A percentile compares a stretch with the other conserved stretches of the same genome.
These are phyloP conservation scores for Papilio demoleus DNA, from an alignment of 2,888 invertebrate species.

Conservation along the genomic window DNA sequence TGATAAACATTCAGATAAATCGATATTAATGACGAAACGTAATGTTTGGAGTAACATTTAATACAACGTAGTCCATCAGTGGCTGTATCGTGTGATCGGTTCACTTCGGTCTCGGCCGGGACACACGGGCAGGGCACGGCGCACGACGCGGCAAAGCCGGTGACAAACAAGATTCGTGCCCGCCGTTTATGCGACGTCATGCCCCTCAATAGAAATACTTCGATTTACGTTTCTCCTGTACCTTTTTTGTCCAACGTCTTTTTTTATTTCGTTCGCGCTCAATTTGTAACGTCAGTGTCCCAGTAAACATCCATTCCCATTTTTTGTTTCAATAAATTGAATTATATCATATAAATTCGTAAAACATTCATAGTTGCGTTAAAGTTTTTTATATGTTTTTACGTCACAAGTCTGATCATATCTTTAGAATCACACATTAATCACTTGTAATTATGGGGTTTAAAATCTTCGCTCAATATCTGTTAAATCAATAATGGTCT, in stretches of 20 bases:
- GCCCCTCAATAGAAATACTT: conserved; percentile 79
- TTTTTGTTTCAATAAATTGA: conserved; percentile 36
- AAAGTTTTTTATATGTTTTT: not conserved
- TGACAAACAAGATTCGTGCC: conserved; percentile 79
- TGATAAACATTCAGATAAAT: conserved; percentile 30
- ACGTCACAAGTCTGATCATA: too few species aligned
- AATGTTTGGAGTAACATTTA: conserved; percentile 56
- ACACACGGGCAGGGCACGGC: conserved; percentile 38
- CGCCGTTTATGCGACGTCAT: conserved; percentile 79
- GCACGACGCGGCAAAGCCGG: conserved; percentile 54
- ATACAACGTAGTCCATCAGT: conserved; percentile 59
- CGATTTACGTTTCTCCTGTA: conserved; percentile 70
- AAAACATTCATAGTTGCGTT: not conserved
- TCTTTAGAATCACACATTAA: too few species aligned
- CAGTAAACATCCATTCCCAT: conserved; percentile 40
- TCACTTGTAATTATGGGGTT: too few species aligned
- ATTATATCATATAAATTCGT: not conserved
- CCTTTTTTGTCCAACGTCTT: conserved; percentile 67
- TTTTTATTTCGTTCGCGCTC: conserved; percentile 60
- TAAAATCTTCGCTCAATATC: too few species aligned
- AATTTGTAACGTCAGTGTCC: conserved; percentile 57
- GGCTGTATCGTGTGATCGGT: conserved; percentile 68
- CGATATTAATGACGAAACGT: conserved; percentile 38
- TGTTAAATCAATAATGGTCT: not conserved
- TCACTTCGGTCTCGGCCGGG: conserved; percentile 45